These are phyloP conservation scores for Drosophila mauritiana DNA, from an alignment of 1,140 invertebrate genomes.

Conservation along the genomic window DNA sequence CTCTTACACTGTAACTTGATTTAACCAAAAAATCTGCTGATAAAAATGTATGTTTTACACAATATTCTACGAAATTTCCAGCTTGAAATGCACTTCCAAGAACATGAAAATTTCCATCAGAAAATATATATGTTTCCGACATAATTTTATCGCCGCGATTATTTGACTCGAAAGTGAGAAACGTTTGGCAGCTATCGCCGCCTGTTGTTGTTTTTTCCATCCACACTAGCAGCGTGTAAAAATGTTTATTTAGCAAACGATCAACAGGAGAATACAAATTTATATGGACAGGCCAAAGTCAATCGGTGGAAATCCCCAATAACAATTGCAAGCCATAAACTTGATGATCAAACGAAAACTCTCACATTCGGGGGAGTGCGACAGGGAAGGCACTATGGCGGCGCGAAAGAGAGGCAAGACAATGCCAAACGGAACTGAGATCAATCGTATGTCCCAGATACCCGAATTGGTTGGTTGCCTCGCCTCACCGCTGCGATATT, in stretches of 20 bases:
- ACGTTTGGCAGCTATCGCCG: conserved; percentile 24
- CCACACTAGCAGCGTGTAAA: conserved; percentile 41
- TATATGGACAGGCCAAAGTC: conserved; percentile 79
- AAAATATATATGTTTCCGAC: conserved; percentile 30
- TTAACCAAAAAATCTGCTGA: conserved; percentile 5
- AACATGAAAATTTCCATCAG: conserved; percentile 23
- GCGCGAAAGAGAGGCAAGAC: conserved; percentile 1
- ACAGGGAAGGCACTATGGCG: conserved; percentile 1
- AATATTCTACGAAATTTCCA: conserved; percentile 15
- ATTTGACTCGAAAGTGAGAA: conserved; percentile 52
- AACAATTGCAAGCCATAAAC: conserved; percentile 73
- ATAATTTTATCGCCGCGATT: conserved; percentile 48
- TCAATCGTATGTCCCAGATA: conserved; percentile 67
- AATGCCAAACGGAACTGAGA: conserved; percentile 71
- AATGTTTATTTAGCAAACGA: conserved; percentile 82
- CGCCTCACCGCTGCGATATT: conserved; percentile 12
- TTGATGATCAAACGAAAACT: conserved; percentile 82
- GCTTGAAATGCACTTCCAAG: conserved; percentile 38
- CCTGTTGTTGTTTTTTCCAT: conserved; percentile 32
- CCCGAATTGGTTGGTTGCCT: conserved; percentile 23
- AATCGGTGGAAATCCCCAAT: conserved; percentile 72
- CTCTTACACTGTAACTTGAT: conserved; percentile 9
- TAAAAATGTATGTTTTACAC: conserved; percentile 13
- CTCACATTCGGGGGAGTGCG: conserved; percentile 53
- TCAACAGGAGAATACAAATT: conserved; percentile 76